Percentiles rank a stretch among this genome's conserved stretches.
Conservation (phyloP, 2,888 invertebrate genomes). For the Eupithecia exiguata region DNA sequence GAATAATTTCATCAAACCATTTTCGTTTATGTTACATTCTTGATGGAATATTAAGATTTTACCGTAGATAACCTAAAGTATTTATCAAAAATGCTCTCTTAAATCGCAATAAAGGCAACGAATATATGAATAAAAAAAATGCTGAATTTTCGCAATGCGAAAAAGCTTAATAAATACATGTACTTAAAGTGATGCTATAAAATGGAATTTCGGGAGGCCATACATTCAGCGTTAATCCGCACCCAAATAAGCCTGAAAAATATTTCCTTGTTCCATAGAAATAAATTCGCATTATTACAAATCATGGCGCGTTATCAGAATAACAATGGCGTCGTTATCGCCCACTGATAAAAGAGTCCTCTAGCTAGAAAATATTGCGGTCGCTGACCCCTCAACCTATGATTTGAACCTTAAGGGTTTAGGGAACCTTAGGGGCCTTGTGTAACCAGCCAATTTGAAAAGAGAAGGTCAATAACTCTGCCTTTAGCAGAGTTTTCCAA, state of each 20-base stretch:
- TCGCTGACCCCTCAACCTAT: constrained; percentile 54
- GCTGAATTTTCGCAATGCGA: not conserved
- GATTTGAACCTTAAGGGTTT: constrained; percentile 36
- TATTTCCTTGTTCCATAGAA: constrained; percentile 34
- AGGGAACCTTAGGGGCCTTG: constrained; percentile 14
- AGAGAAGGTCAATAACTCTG: not conserved
- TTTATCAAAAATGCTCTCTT: not conserved
- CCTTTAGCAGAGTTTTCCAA: not conserved
- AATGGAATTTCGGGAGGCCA: not conserved
- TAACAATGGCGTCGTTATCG: constrained; percentile 55
- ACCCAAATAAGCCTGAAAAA: constrained; percentile 31
- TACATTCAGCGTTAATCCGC: not conserved
- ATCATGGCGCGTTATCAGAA: constrained; percentile 51
- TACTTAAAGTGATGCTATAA: not conserved
- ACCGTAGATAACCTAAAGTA: not conserved
- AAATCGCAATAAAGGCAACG: not conserved
- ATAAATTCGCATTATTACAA: constrained; percentile 46
- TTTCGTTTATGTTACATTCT: not conserved
- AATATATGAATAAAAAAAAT: not conserved
- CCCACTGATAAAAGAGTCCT: constrained; percentile 54
- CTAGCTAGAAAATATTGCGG: constrained; percentile 50
- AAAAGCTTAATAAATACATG: not conserved
- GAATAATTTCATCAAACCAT: not conserved
- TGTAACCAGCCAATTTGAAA: not conserved
- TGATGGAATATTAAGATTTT: constrained; percentile 1